phyloP scores from a whole-genome alignment of 2,113 vertebrate genomes.

The Erythrolamprus reginae region DNA sequence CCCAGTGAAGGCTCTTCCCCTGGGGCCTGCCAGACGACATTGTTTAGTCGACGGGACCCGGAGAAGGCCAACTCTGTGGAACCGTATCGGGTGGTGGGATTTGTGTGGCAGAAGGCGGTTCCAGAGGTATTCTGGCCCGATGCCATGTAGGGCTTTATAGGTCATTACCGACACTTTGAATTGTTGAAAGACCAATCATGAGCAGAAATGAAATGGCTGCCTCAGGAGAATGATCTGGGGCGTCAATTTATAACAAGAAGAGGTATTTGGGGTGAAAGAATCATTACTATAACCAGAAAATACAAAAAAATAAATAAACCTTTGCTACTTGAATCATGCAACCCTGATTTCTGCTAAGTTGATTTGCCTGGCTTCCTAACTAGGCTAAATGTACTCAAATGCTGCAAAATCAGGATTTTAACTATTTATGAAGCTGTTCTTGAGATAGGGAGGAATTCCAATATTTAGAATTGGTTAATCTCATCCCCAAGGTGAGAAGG shows the following conservation, averaged over 20 bases:
- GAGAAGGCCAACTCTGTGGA: too few relatives aligned
- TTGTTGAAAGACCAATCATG: background rate
- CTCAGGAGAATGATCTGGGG: background rate
- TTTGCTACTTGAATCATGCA: background rate
- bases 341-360: background rate
- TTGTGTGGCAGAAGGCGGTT: too few relatives aligned
- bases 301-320: background rate
- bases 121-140: too few relatives aligned
- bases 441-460: background rate
- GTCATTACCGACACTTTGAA: too few relatives aligned
- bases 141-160: too few relatives aligned
- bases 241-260: background rate
- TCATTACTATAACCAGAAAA: background rate
- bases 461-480: background rate
- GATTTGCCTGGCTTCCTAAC: background rate
- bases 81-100: too few relatives aligned
- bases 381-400: background rate
- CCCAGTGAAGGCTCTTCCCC: too few relatives aligned
- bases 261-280: background rate
- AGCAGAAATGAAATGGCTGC: background rate
- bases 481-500: background rate
- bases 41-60: too few relatives aligned
- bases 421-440: background rate
- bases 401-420: background rate
- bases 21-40: too few relatives aligned